These are phyloP conservation scores for Apostichopus parvimensis DNA, from an alignment of 35 echinoderm and acorn worm species.

Conservation along the genomic window DNA sequence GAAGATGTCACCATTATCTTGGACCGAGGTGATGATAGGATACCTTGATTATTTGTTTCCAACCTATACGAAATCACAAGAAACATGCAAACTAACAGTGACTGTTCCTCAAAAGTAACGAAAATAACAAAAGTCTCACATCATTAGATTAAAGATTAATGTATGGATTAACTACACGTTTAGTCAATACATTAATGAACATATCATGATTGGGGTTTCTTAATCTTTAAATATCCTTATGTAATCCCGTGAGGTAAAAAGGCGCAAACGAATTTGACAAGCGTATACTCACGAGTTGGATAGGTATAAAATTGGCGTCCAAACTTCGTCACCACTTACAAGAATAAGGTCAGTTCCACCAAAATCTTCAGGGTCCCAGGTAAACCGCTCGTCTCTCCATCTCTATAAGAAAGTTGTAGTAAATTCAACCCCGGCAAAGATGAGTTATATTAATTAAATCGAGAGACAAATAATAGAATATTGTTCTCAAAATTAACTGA, in stretches of 20 bases:
- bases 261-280: not conserved
- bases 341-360: not conserved
- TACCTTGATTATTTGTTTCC: not conserved
- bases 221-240: not conserved
- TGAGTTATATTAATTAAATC: too few relatives aligned
- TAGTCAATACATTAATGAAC: not conserved
- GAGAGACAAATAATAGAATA: too few relatives aligned
- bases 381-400: conserved; percentile 3
- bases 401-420: not conserved
- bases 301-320: not conserved
- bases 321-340: not conserved
- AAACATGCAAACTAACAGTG: not conserved
- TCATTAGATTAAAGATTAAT: not conserved
- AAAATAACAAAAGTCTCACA: not conserved
- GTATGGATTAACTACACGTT: not conserved
- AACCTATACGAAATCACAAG: not conserved
- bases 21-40: not conserved
- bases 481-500: too few relatives aligned
- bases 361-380: not conserved
- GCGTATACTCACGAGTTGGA: not conserved
- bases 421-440: too few relatives aligned
- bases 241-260: not conserved
- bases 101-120: not conserved
- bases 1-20: not conserved
- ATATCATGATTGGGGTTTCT: not conserved